Evolutionary conservation across 2,888 invertebrate genomes (phyloP).

Genomic region (Agapostemon virescens): DNA sequence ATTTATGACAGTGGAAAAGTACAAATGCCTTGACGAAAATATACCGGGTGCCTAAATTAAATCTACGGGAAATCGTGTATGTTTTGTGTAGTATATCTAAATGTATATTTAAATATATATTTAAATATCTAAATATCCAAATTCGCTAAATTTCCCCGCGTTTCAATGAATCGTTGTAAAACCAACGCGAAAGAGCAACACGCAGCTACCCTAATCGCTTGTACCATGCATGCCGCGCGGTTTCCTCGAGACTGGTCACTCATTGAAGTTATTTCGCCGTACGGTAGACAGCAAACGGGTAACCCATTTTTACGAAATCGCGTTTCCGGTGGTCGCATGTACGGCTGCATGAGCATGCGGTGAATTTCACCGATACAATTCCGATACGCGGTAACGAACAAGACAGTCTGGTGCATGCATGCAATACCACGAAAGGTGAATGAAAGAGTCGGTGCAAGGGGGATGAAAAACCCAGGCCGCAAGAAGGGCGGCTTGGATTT

Average conservation of each 20-base stretch:
- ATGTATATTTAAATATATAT: too few relatives aligned
- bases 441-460: constrained; percentile 20
- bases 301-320: constrained; percentile 39
- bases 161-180: not conserved
- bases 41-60: too few relatives aligned
- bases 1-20: too few relatives aligned
- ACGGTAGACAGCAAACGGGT: constrained; percentile 18
- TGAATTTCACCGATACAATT: constrained; percentile 20
- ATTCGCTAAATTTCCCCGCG: not conserved
- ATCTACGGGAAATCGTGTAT: too few relatives aligned
- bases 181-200: not conserved
- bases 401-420: not conserved
- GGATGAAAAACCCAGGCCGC: not conserved
- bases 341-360: constrained; percentile 11
- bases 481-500: constrained; percentile 48
- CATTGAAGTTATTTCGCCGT: constrained; percentile 18
- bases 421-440: not conserved
- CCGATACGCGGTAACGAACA: constrained; percentile 27
- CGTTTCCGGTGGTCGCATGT: constrained; percentile 21
- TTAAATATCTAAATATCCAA: too few relatives aligned
- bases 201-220: constrained; percentile 3
- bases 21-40: too few relatives aligned
- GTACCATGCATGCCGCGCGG: constrained; percentile 15
- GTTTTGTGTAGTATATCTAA: too few relatives aligned
- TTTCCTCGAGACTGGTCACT: constrained; percentile 5